Conservation (phyloP, 2,797 vertebrate genomes). For the Pteronotus mesoamericanus region DNA sequence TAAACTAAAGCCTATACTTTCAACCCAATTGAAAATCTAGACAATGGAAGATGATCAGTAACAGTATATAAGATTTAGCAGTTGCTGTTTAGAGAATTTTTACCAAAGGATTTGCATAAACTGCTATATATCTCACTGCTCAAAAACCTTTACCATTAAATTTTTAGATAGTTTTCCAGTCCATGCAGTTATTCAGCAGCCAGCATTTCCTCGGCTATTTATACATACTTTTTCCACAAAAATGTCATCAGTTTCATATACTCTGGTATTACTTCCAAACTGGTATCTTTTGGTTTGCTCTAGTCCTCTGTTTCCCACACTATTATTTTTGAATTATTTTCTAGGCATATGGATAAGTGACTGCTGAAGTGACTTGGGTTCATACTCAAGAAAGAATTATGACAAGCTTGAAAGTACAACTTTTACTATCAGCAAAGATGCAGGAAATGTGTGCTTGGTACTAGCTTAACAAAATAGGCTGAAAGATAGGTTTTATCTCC, state of each 20-base stretch:
- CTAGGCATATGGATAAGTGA: not conserved
- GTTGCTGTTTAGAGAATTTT: conserved; percentile 13
- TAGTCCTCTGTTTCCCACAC: not conserved
- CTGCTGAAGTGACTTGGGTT: not conserved
- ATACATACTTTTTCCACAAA: not conserved
- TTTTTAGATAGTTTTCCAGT: not conserved
- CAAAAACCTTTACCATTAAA: not conserved
- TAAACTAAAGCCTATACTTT: conserved; percentile 52
- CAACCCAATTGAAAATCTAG: conserved; percentile 26
- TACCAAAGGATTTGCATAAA: conserved; percentile 6
- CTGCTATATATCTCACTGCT: not conserved
- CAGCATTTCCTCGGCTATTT: not conserved
- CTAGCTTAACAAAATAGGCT: not conserved
- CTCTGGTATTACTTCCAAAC: not conserved
- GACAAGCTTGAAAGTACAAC: not conserved
- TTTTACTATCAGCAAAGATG: not conserved
- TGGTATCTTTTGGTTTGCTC: not conserved
- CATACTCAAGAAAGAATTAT: conserved; percentile 14
- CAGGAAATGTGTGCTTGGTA: not conserved
- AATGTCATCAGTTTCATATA: not conserved
- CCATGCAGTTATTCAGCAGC: not conserved
- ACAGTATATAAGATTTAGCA: conserved; percentile 20
- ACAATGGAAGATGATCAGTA: conserved; percentile 47
- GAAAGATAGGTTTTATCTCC: not conserved
- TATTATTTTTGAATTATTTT: not conserved